phyloP scores from a whole-genome alignment of 2,113 vertebrate species.

The Acrocephalus arundinaceus region DNA sequence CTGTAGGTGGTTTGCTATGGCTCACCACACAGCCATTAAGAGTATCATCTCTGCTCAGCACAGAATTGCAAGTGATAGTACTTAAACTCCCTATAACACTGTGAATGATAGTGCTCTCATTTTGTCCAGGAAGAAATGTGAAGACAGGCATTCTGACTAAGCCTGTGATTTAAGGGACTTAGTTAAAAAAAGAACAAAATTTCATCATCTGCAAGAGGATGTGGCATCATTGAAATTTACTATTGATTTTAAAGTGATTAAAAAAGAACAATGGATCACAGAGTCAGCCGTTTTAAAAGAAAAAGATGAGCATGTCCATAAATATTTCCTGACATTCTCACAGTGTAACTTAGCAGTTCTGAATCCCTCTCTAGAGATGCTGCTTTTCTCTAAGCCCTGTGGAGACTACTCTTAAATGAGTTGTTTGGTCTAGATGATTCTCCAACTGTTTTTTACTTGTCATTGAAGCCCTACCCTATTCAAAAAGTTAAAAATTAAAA shows the following conservation, averaged over 20 bases:
- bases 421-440: background rate
- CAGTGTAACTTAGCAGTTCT: background rate
- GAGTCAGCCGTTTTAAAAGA: background rate
- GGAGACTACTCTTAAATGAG: background rate
- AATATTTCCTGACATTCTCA: background rate
- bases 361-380: background rate
- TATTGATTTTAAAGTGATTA: conserved; percentile 11
- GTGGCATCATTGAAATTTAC: background rate
- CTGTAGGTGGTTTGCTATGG: conserved; percentile 57
- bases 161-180: background rate
- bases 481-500: background rate
- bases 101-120: conserved; percentile 11
- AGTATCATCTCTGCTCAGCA: conserved; percentile 48
- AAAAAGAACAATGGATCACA: background rate
- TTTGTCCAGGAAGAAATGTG: conserved; percentile 7
- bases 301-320: background rate
- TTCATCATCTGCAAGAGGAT: background rate
- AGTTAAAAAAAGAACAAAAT: background rate
- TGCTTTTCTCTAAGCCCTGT: background rate
- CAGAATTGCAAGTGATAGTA: conserved; percentile 19
- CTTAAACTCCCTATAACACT: conserved; percentile 39
- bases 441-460: background rate
- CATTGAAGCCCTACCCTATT: background rate
- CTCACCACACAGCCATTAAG: conserved; percentile 58
- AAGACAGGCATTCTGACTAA: background rate